These are phyloP conservation scores for Gryon sp. DNA, from an alignment of 1,140 invertebrate species.

Conservation along the genomic window DNA sequence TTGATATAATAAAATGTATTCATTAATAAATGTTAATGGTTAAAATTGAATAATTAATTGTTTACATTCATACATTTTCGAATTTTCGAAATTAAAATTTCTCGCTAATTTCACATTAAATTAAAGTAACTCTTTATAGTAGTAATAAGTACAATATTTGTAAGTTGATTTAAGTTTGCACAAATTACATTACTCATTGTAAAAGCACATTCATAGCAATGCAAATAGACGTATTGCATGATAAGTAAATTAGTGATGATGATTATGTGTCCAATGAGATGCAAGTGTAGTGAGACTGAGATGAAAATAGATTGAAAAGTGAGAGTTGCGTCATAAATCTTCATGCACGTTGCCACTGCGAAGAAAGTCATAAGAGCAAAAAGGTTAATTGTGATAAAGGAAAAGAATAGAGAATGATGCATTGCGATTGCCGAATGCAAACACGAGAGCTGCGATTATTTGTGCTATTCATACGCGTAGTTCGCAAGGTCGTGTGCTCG, in stretches of 20 bases:
- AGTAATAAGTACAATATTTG: no score
- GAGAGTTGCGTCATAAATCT: conserved; percentile 56
- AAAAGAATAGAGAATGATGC: conserved; percentile 60
- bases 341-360: conserved; percentile 42
- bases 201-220: conserved; percentile 21
- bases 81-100: no score
- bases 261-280: conserved; percentile 51
- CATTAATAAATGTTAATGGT: no score
- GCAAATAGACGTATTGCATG: conserved; percentile 49
- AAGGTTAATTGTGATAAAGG: conserved; percentile 58
- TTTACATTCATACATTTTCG: no score
- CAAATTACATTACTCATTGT: neutral
- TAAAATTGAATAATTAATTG: no score
- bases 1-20: no score
- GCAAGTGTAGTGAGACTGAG: conserved; percentile 14
- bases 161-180: neutral
- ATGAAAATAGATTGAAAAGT: conserved; percentile 65
- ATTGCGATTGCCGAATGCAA: conserved; percentile 59
- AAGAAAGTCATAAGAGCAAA: conserved; percentile 62
- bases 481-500: conserved; percentile 57
- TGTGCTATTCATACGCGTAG: conserved; percentile 63
- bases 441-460: conserved; percentile 56
- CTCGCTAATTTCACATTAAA: no score
- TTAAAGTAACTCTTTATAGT: no score
- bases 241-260: conserved; percentile 54